Conservation (phyloP, 2,797 vertebrate species). For the Bryconaethiops microstoma region DNA sequence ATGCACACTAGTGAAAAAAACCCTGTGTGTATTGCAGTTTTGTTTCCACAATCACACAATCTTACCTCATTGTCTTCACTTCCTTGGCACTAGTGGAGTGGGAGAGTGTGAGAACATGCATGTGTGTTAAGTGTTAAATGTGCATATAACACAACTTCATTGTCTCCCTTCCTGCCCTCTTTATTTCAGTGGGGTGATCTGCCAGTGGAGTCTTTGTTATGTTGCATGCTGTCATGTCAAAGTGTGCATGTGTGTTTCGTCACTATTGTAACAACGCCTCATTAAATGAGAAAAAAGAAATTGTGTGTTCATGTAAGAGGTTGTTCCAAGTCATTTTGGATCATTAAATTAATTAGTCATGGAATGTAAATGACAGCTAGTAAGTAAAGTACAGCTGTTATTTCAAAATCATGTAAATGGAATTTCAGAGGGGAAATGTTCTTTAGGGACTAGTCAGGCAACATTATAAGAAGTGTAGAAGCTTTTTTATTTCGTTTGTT, state of each 20-base stretch:
- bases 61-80: constrained; percentile 50
- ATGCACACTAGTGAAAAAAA: constrained; percentile 42
- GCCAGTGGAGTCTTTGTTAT: constrained; percentile 20
- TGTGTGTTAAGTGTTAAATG: neutral
- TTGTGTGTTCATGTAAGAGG: neutral
- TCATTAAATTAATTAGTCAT: no score
- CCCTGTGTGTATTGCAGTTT: constrained; percentile 37
- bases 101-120: constrained; percentile 22
- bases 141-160: constrained; percentile 13
- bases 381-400: no score
- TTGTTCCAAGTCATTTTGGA: neutral
- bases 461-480: no score
- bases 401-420: no score
- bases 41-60: constrained; percentile 37
- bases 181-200: constrained; percentile 57
- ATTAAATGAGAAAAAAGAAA: neutral
- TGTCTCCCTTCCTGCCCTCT: constrained; percentile 46
- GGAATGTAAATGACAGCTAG: no score
- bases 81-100: constrained; percentile 32
- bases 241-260: neutral
- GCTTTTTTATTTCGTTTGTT: no score
- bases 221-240: neutral
- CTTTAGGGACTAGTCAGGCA: no score
- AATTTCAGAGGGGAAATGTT: no score
- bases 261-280: neutral